phyloP scores from a whole-genome alignment of 2,888 invertebrate species.

The Chaetogeoica ovagalla region DNA sequence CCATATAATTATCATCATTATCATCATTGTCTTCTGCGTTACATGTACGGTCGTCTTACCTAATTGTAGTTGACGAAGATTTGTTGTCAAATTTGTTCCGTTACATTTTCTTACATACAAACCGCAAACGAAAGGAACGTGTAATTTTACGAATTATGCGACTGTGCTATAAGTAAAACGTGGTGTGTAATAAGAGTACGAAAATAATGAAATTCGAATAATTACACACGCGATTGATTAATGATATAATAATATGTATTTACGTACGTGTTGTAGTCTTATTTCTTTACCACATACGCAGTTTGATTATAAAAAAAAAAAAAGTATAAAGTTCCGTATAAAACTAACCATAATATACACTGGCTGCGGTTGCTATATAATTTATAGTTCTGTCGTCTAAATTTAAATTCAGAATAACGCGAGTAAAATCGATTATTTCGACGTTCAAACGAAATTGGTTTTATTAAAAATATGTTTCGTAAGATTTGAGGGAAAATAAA shows the following conservation, averaged over 20 bases:
- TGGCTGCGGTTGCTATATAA: not conserved
- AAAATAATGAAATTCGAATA: not conserved
- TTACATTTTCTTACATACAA: too few species aligned
- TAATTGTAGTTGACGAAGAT: too few species aligned
- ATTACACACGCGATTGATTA: not conserved
- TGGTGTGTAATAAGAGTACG: not conserved
- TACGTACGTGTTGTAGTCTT: not conserved
- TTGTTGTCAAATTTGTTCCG: too few species aligned
- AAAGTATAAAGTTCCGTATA: not conserved
- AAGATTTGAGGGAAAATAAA: conserved; percentile 3
- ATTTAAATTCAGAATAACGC: not conserved
- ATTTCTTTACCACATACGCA: not conserved
- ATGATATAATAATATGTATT: not conserved
- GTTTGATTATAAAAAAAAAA: not conserved
- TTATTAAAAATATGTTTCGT: not conserved
- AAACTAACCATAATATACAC: not conserved
- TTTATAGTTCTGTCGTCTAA: not conserved
- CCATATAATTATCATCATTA: too few species aligned
- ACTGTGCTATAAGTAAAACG: too few species aligned
- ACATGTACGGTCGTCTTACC: too few species aligned
- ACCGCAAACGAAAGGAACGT: too few species aligned
- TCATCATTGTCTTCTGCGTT: too few species aligned
- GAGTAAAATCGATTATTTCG: not conserved
- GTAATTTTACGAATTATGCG: not conserved
- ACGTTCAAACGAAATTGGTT: not conserved